Evolutionary conservation across 2,888 invertebrate species (phyloP), one percentile per base, ranked within the genome.

Genomic region (Anorthoa munda): DNA sequence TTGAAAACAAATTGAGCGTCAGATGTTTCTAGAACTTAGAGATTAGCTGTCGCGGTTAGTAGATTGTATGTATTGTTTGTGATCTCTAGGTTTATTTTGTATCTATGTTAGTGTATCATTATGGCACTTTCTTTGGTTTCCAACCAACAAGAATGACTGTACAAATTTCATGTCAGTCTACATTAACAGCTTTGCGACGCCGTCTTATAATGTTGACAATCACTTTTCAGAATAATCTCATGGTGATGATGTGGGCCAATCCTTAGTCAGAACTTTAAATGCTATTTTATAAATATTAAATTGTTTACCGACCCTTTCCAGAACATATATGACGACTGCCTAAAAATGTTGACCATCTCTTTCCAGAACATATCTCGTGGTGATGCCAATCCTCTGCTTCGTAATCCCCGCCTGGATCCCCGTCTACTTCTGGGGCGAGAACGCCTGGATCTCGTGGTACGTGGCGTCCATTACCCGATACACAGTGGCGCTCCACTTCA

Each of bases 331-430:
- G 39, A 39, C 39, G 39, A 39, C 39, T 39, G 9, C 7, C 39
- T 15, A 45, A 26, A 75, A 39, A 59, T 18, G 2, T 18, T 26
- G 1, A 17, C 13, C 11, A 67, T 23, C 82, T 66, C 72, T 50
- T 96, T 96, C 45, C 94, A 98, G 98, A 89, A 97, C 97, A 84
- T 99, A 99, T 93, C 92, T 98, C 53, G 92, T 97, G 2, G 92
- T 98, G 80, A 98, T 98, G 97, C 97, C 98, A 0, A 79, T 98
- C 0, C 95, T 97, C 46, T 98, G 98, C 92, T 99, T 99, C 92
- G 90, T 98, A 0, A 82, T 99, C 58, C 99, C 99, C 0, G 97
- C 98, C 0, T 95, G 97, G 92, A 93, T 99, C 15, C 99, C 99
- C 0, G 97, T 97, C 85, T 97, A 97, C 81, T 96, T 97, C 68